Evolutionary conservation across 2,888 invertebrate genomes (phyloP).

Genomic region (Eupithecia dodoneata): DNA sequence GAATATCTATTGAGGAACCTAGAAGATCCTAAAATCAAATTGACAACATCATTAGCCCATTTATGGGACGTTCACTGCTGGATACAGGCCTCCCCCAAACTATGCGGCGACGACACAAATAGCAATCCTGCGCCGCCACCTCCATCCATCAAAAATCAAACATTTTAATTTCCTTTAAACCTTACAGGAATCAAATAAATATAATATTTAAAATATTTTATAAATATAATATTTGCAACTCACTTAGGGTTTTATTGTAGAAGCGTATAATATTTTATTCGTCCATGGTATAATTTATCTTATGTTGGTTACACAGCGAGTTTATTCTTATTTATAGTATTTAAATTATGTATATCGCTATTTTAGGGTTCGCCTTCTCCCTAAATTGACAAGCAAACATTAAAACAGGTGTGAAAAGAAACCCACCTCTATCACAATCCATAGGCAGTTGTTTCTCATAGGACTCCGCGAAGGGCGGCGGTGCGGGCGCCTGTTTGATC

Average conservation of each 20-base stretch:
- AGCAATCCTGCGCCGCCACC: background rate
- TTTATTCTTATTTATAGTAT: too few species aligned
- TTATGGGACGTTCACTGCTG: background rate
- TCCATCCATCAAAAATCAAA: background rate
- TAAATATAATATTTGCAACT: too few species aligned
- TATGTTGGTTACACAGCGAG: too few species aligned
- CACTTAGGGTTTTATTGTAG: too few species aligned
- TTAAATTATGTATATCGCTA: too few species aligned
- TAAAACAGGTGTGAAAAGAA: constrained; percentile 6
- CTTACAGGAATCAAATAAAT: too few species aligned
- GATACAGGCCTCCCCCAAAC: background rate
- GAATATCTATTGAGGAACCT: background rate
- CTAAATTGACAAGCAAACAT: background rate
- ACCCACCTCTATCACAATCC: constrained; percentile 74
- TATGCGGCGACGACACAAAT: background rate
- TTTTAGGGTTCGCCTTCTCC: background rate
- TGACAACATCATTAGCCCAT: background rate
- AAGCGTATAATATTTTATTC: too few species aligned
- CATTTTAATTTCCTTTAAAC: too few species aligned
- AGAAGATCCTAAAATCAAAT: background rate
- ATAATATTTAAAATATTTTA: too few species aligned
- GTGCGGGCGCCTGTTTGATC: constrained; percentile 61
- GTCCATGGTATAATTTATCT: too few species aligned
- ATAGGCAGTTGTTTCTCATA: constrained; percentile 67
- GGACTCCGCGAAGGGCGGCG: constrained; percentile 60